These are phyloP conservation scores for Anadara kagoshimensis DNA, from an alignment of 1,140 invertebrate species.

Conservation along the genomic window DNA sequence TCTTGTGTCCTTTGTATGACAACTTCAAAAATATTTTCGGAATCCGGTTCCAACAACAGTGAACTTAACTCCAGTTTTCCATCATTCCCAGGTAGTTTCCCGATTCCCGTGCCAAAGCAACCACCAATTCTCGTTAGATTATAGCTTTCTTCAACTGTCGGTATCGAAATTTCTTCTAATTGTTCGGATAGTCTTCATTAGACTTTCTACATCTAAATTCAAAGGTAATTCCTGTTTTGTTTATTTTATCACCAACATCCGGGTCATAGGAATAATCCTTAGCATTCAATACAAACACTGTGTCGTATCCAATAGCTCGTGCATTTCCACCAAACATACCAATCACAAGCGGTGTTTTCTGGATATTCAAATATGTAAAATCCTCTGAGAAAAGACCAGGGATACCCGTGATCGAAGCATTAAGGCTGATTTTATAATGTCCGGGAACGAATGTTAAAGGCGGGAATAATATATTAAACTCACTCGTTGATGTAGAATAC, in stretches of 20 bases:
- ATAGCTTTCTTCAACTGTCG: constrained; percentile 6
- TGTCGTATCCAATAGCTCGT: constrained; percentile 49
- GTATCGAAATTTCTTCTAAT: constrained; percentile 29
- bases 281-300: constrained; percentile 39
- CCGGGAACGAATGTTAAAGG: constrained; percentile 42
- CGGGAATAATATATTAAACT: constrained; percentile 51
- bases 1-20: constrained; percentile 35
- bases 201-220: constrained; percentile 44
- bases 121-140: constrained; percentile 29
- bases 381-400: constrained; percentile 45
- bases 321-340: constrained; percentile 44
- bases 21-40: constrained; percentile 46
- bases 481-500: constrained; percentile 2
- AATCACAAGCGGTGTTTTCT: constrained; percentile 35
- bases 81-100: constrained; percentile 13
- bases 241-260: constrained; percentile 14
- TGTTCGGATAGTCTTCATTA: constrained; percentile 21
- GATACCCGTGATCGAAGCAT: constrained; percentile 53
- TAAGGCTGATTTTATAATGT: constrained; percentile 49
- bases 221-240: constrained; percentile 41
- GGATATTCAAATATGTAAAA: constrained; percentile 47
- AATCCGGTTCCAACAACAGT: constrained; percentile 31
- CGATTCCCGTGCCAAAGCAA: constrained; percentile 52
- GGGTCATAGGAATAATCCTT: constrained; percentile 46
- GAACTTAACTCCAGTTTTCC: constrained; percentile 33